Conservation (phyloP, 1,140 invertebrate genomes). For the Trissolcus basalis region DNA sequence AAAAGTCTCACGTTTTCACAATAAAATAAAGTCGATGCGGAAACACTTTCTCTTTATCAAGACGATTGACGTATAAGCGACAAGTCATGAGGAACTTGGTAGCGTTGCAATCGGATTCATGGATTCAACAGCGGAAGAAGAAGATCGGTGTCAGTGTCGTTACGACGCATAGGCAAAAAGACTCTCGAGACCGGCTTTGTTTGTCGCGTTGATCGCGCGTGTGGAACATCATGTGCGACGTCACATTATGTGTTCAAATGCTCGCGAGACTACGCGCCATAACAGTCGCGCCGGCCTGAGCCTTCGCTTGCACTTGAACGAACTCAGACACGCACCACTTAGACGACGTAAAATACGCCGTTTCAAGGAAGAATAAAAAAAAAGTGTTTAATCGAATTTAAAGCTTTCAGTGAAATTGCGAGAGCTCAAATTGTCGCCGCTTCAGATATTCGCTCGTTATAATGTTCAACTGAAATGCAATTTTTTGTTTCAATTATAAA, state of each 20-base stretch:
- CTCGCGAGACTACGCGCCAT: slow-evolving; percentile 12
- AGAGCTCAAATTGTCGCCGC: not conserved
- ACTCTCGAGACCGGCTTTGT: slow-evolving; percentile 31
- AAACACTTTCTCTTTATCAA: slow-evolving; percentile 41
- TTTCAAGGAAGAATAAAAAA: slow-evolving; percentile 7
- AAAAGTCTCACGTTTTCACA: slow-evolving; percentile 16
- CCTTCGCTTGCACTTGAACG: slow-evolving; percentile 30
- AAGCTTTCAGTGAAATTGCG: slow-evolving; percentile 17
- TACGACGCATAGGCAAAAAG: slow-evolving; percentile 7
- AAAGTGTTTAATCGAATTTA: slow-evolving; percentile 29
- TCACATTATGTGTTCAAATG: slow-evolving; percentile 30
- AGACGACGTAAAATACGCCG: slow-evolving; percentile 12
- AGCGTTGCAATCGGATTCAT: slow-evolving; percentile 28
- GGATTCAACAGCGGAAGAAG: slow-evolving; percentile 23
- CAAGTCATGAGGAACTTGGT: slow-evolving; percentile 18
- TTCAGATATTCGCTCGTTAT: too few relatives aligned
- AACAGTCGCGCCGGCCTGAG: slow-evolving; percentile 22
- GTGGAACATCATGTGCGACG: slow-evolving; percentile 5
- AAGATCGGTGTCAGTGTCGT: slow-evolving; percentile 31
- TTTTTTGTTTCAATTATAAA: not conserved
- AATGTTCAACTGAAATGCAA: not conserved
- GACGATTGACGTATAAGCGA: slow-evolving; percentile 19
- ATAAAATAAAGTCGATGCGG: slow-evolving; percentile 28
- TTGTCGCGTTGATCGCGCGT: slow-evolving; percentile 17
- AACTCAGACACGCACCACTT: slow-evolving; percentile 33